Conservation (phyloP, 1,140 invertebrate species). For the Pogonus chalceus region DNA sequence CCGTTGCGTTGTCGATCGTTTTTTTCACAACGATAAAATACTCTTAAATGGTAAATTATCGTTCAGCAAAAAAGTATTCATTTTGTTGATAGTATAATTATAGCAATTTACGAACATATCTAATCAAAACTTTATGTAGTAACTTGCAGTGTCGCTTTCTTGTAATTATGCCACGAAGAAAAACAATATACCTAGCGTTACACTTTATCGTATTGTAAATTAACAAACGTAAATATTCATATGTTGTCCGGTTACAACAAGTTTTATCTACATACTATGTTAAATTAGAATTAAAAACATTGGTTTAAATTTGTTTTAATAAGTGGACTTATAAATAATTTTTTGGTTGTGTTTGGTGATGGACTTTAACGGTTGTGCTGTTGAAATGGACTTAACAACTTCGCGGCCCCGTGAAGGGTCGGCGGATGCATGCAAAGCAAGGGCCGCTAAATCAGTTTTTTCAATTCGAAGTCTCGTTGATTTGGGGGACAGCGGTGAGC, state of each 20-base stretch:
- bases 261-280: no score
- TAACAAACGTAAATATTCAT: no score
- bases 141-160: no score
- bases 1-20: no score
- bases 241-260: no score
- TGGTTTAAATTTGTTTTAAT: no score
- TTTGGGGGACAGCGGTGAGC: conserved; percentile 34
- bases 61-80: neutral
- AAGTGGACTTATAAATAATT: no score
- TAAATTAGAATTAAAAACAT: no score
- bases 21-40: no score
- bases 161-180: no score
- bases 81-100: neutral
- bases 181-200: no score
- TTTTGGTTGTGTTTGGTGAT: neutral
- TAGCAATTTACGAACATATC: neutral
- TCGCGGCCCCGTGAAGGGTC: conserved; percentile 16
- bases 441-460: conserved; percentile 45
- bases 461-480: conserved; percentile 46
- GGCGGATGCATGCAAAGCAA: conserved; percentile 31
- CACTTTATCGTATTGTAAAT: no score
- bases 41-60: neutral
- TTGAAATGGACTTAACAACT: conserved; percentile 32
- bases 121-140: neutral
- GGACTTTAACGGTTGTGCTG: conserved; percentile 5